phyloP scores from a whole-genome alignment of 2,113 vertebrate genomes.

The Pagrus major region DNA sequence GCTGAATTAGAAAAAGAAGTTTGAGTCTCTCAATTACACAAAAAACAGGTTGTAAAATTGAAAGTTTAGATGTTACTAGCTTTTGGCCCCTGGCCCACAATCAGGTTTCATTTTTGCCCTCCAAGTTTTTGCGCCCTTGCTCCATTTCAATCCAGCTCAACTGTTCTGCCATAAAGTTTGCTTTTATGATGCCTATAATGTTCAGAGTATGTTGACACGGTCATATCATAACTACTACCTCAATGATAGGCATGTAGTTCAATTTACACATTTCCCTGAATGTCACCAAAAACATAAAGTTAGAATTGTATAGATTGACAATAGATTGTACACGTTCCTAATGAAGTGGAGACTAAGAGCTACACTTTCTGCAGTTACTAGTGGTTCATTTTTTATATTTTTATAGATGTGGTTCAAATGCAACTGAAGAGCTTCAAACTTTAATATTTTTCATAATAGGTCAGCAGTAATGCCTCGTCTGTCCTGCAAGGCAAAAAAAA shows the following conservation, averaged over 20 bases:
- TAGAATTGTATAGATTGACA: neutral
- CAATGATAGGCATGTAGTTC: neutral
- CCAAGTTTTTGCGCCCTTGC: no score
- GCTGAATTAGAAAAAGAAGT: neutral
- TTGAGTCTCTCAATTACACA: neutral
- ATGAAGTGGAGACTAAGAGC: neutral
- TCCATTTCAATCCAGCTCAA: neutral
- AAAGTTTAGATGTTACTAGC: no score
- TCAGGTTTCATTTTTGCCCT: no score
- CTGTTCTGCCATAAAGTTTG: neutral
- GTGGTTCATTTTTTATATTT: neutral
- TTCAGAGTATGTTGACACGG: neutral
- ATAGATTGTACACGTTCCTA: neutral
- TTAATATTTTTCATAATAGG: neutral
- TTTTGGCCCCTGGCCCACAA: no score
- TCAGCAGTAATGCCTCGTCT: neutral
- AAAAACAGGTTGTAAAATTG: neutral
- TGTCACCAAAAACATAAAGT: neutral
- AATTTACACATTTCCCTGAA: neutral
- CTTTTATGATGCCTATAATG: conserved; percentile 1
- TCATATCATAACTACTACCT: neutral
- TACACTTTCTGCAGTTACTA: neutral
- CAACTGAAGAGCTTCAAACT: neutral
- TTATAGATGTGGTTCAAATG: neutral
- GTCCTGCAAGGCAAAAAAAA: neutral